Conservation (phyloP, 92 coral and sea anemone species). For the Virgularia gustaviana region DNA sequence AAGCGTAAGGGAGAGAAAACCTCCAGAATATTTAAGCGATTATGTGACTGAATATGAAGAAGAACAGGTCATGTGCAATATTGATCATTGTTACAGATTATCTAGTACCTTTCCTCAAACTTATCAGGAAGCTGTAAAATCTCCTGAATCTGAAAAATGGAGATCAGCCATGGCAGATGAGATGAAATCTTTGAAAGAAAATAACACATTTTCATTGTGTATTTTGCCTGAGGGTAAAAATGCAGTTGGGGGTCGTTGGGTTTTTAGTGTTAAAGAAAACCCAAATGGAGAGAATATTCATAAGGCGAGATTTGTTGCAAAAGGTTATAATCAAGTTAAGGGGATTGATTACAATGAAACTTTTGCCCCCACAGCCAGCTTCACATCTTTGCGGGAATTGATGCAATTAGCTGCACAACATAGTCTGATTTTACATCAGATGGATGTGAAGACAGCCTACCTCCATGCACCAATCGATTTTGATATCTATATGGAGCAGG, state of each 20-base stretch:
- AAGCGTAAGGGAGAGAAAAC: slow-evolving; percentile 40
- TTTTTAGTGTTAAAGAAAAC: slow-evolving; percentile 45
- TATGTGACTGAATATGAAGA: slow-evolving; percentile 36
- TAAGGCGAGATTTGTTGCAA: slow-evolving; percentile 22
- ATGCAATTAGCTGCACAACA: slow-evolving; percentile 51
- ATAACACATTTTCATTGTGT: slow-evolving; percentile 41
- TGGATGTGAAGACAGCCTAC: slow-evolving; percentile 48
- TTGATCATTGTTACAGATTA: slow-evolving; percentile 44
- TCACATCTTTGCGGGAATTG: slow-evolving; percentile 41
- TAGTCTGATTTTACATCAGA: slow-evolving; percentile 38
- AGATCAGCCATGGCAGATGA: slow-evolving; percentile 48
- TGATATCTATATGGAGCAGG: slow-evolving; percentile 51
- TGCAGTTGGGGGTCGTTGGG: slow-evolving; percentile 47
- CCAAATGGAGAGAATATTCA: slow-evolving; percentile 34
- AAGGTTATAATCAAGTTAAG: slow-evolving; percentile 42
- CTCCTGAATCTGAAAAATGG: slow-evolving; percentile 48
- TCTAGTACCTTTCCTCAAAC: slow-evolving; percentile 47
- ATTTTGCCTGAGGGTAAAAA: slow-evolving; percentile 32
- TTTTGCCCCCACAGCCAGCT: slow-evolving; percentile 37
- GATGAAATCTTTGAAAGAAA: slow-evolving; percentile 49
- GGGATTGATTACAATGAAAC: slow-evolving; percentile 47
- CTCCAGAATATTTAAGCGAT: slow-evolving; percentile 45
- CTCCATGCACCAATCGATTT: slow-evolving; percentile 48
- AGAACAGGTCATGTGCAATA: slow-evolving; percentile 39
- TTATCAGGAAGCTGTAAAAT: slow-evolving; percentile 51